Percentiles rank a stretch among this genome's conserved stretches.
Evolutionary conservation across 2,797 vertebrate species (phyloP).

Genomic region (Anguilla megastoma): DNA sequence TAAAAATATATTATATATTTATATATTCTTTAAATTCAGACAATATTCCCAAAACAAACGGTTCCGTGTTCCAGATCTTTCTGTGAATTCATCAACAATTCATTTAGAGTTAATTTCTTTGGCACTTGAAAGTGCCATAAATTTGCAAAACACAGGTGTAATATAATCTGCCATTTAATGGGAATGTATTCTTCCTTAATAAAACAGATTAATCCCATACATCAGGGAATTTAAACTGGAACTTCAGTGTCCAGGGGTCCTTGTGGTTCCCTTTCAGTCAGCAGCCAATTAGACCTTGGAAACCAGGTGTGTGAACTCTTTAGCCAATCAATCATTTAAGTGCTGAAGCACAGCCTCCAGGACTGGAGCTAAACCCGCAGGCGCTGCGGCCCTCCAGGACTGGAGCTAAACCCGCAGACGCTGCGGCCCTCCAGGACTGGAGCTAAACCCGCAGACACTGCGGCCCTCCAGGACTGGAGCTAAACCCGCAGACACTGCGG

Average conservation of each 20-base stretch:
- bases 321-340: not conserved
- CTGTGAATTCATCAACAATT: not conserved
- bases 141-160: not conserved
- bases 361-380: not conserved
- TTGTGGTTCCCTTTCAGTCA: not conserved
- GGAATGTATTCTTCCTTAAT: not conserved
- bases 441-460: no score
- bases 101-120: not conserved
- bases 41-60: not conserved
- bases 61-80: not conserved
- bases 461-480: no score
- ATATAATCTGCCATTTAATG: not conserved
- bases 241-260: not conserved
- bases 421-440: no score
- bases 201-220: not conserved
- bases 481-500: no score
- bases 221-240: not conserved
- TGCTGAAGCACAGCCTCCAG: not conserved
- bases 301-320: not conserved
- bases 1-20: not conserved
- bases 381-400: not conserved
- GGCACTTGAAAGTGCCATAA: not conserved
- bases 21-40: not conserved
- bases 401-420: not conserved
- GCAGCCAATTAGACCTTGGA: not conserved